Conservation (phyloP, 1,140 invertebrate species). For the Eumaeus atala region DNA sequence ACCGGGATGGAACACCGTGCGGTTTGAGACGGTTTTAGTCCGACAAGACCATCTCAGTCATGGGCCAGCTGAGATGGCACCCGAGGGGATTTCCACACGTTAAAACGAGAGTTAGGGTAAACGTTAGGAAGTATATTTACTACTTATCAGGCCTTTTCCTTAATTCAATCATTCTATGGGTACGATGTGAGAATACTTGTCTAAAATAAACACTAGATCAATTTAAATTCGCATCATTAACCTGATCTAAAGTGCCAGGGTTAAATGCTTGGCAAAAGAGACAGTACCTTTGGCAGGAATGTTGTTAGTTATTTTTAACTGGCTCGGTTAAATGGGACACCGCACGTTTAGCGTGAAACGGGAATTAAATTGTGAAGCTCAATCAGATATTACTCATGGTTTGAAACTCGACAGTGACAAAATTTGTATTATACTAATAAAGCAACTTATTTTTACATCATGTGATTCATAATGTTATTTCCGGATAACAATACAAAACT, state of each 20-base stretch:
- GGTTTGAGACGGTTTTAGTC: too few relatives aligned
- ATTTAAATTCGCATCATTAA: conserved; percentile 12
- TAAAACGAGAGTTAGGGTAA: too few relatives aligned
- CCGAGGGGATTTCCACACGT: too few relatives aligned
- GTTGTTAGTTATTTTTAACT: conserved; percentile 41
- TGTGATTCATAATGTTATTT: too few relatives aligned
- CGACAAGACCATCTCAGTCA: too few relatives aligned
- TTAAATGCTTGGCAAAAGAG: conserved; percentile 42
- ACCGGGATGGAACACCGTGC: too few relatives aligned
- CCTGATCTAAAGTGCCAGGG: conserved; percentile 28
- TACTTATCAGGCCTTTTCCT: not conserved
- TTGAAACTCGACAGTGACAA: too few relatives aligned
- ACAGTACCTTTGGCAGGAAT: conserved; percentile 30
- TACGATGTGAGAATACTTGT: not conserved
- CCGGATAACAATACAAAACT: too few relatives aligned
- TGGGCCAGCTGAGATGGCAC: too few relatives aligned
- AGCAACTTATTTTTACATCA: too few relatives aligned
- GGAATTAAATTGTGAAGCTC: conserved; percentile 10
- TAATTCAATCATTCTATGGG: not conserved
- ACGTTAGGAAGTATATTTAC: too few relatives aligned
- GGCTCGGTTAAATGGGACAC: conserved; percentile 38
- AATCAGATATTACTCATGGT: not conserved
- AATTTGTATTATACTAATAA: too few relatives aligned
- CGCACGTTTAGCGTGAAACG: conserved; percentile 34
- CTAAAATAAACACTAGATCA: not conserved